phyloP scores from a whole-genome alignment of 2,797 vertebrate genomes.

The Mormyrops attenuatus region DNA sequence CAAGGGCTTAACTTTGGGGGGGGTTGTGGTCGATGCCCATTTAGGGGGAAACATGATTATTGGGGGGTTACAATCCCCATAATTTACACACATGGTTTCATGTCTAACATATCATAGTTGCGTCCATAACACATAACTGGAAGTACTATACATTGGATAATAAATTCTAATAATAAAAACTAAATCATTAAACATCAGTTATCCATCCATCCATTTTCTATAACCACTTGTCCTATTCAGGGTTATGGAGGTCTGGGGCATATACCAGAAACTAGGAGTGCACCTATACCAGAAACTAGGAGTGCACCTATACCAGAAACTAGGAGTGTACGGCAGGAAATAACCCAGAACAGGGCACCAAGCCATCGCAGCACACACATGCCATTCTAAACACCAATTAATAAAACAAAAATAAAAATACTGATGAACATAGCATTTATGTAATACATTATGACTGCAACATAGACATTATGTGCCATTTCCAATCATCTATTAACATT shows the following conservation, averaged over 20 bases:
- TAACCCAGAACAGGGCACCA: neutral
- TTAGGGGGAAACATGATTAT: neutral
- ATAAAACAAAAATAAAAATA: conserved; percentile 2
- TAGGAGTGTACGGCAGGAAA: neutral
- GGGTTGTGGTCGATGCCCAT: neutral
- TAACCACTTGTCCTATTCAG: neutral
- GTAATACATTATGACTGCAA: neutral
- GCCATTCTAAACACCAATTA: neutral
- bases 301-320: neutral
- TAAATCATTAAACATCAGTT: neutral
- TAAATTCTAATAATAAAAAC: neutral
- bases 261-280: neutral
- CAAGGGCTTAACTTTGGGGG: neutral
- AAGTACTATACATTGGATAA: neutral
- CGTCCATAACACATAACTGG: neutral
- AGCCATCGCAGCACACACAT: neutral
- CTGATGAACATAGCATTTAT: neutral
- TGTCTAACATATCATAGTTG: neutral
- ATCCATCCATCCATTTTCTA: neutral
- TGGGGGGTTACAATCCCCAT: neutral
- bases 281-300: neutral
- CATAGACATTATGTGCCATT: neutral
- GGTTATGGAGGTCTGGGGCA: neutral
- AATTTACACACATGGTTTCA: neutral
- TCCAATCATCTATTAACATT: neutral